A percentile compares a stretch with the other conserved stretches of the same genome.
Evolutionary conservation across 2,797 vertebrate species (phyloP).

Genomic region (Darevskia nairensis): DNA sequence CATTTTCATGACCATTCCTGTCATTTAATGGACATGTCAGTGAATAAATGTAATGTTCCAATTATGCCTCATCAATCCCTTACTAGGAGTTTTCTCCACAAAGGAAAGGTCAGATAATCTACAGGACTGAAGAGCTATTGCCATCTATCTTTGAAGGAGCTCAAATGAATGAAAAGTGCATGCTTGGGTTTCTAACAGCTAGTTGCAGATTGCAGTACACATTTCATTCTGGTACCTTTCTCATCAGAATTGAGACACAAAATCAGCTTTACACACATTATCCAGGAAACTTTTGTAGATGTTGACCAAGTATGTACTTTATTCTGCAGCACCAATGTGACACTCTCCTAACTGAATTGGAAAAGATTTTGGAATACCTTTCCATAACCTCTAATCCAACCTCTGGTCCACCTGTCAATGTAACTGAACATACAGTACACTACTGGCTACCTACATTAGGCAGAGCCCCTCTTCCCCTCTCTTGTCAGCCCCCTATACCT

Average conservation of each 20-base stretch:
- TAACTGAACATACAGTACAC: background rate
- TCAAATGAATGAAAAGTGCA: background rate
- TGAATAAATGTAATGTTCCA: background rate
- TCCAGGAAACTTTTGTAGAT: background rate
- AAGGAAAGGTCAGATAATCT: background rate
- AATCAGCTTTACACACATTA: background rate
- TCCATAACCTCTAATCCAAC: background rate
- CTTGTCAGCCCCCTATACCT: conserved; percentile 77
- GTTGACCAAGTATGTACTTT: background rate
- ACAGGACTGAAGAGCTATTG: background rate
- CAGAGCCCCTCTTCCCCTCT: background rate
- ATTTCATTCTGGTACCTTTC: background rate
- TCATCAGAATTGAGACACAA: background rate
- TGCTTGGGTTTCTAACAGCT: background rate
- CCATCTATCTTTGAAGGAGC: background rate
- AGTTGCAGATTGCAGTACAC: background rate
- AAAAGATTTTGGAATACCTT: background rate
- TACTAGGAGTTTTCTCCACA: background rate
- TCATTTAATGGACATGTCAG: background rate
- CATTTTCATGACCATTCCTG: background rate
- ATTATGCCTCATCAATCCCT: background rate
- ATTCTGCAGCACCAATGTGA: background rate
- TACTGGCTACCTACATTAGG: background rate
- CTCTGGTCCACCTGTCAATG: background rate
- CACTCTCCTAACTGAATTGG: background rate